Evolutionary conservation across 35 echinoderm and acorn worm species (phyloP), one percentile per base, ranked within the genome.

Genomic region (Heliocidaris tuberculata): DNA sequence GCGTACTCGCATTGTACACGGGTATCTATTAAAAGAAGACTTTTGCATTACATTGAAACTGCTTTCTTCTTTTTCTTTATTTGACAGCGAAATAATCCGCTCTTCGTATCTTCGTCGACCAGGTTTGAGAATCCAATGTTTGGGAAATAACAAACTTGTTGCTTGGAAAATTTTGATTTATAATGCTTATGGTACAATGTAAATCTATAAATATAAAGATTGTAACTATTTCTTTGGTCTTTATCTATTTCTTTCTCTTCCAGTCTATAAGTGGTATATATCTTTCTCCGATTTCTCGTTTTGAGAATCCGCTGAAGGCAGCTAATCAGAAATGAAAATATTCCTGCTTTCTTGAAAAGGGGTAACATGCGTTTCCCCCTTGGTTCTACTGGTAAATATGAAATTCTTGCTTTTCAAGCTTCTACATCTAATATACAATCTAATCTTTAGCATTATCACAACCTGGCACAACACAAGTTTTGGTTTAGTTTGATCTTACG

Each of bases 91-190:
- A 19, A n/a, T 7, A 78, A 78, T 78, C 65, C 65, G 6, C 65
- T 78, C 15, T 78, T 78, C 65, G 7, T 27, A n/a, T 78, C 65
- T 7, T 78, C 65, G 2, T 78, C 65, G 7, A 78, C 65, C 65
- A 78, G 65, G 65, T 78, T 78, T 78, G 65, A 78, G 27, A 78
- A 78, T 24, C 65, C 65, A 78, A 78, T 78, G 65, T 78, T 78
- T 78, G 65, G 65, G 65, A 19, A 78, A 21, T 78, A 27, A 78
- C 27, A 78, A 78, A 78, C 19, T n/a, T 21, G 65, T 27, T 78
- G 65, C 21, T 78, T 78, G 19, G 65, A 24, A 19, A 24, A 78
- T n/a, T n/a, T 4, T 78, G 27, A 56, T 9, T 56, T 29, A 27
- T 27, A 78, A 27, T 70, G 60, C 60, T 70, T 70, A 70, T n/a